Evolutionary conservation across 2,888 invertebrate species (phyloP).

Genomic region (Cyclophora albipunctata): DNA sequence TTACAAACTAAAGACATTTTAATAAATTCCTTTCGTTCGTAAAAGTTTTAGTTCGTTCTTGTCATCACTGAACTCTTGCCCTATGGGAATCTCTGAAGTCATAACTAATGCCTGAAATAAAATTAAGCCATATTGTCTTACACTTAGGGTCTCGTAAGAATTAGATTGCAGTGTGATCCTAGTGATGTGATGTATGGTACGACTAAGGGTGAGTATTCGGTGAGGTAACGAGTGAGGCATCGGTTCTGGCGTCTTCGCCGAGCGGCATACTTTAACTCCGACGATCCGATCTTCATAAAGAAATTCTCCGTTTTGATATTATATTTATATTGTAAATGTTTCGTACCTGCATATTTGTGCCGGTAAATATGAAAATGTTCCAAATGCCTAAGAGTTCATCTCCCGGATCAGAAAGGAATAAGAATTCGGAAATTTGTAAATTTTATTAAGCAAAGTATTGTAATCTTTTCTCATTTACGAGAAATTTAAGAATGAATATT

Average conservation of each 20-base stretch:
- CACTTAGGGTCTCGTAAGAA: no score
- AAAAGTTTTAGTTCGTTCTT: no score
- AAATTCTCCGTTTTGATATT: constrained; percentile 76
- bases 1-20: no score
- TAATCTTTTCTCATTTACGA: constrained; percentile 21
- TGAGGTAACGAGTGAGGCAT: constrained; percentile 39
- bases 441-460: constrained; percentile 32
- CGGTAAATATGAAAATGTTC: constrained; percentile 76
- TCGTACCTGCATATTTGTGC: constrained; percentile 76
- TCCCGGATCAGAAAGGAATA: constrained; percentile 57
- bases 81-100: no score
- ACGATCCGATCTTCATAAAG: constrained; percentile 74
- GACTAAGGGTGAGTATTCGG: constrained; percentile 21
- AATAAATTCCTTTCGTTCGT: no score
- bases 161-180: no score
- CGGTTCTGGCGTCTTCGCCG: constrained; percentile 38
- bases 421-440: constrained; percentile 63
- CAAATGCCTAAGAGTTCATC: constrained; percentile 64
- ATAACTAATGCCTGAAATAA: no score
- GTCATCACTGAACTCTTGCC: no score
- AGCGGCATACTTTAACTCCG: constrained; percentile 61
- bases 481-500: no score
- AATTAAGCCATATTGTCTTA: no score
- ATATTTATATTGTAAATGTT: constrained; percentile 74
- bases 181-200: not conserved